A percentile compares a stretch with the other conserved stretches of the same genome.
These are phyloP conservation scores for Homarus gammarus DNA, from an alignment of 2,888 invertebrate genomes.

Conservation along the genomic window DNA sequence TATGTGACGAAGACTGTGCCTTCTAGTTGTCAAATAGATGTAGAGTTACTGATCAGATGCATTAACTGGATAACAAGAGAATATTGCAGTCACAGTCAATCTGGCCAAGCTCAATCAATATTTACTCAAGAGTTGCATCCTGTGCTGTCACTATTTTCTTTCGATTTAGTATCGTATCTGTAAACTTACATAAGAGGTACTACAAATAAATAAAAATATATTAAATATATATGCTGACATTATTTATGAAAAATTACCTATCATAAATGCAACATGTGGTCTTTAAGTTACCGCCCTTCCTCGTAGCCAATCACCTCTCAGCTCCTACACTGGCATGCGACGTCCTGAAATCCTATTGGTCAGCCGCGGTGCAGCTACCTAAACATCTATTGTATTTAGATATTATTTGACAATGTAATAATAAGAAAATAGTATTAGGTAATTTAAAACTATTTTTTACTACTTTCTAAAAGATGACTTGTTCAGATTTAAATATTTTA, in stretches of 20 bases:
- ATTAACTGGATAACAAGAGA: too few relatives aligned
- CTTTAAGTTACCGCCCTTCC: background rate
- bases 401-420: background rate
- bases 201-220: too few relatives aligned
- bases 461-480: background rate
- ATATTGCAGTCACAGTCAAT: too few relatives aligned
- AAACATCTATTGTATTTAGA: background rate
- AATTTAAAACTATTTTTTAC: background rate
- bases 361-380: background rate
- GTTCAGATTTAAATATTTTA: background rate
- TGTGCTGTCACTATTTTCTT: too few relatives aligned
- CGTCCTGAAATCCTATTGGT: background rate
- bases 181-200: too few relatives aligned
- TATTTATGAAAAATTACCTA: background rate
- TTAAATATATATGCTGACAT: too few relatives aligned
- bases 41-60: too few relatives aligned
- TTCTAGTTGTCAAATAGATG: too few relatives aligned
- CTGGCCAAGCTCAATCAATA: background rate
- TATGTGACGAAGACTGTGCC: too few relatives aligned
- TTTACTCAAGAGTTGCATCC: background rate
- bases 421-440: background rate
- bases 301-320: background rate
- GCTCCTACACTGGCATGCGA: conserved; percentile 30
- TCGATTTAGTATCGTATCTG: too few relatives aligned
- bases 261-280: background rate